These are phyloP conservation scores for Coptotermes formosanus DNA, from an alignment of 1,140 invertebrate genomes.

Conservation along the genomic window DNA sequence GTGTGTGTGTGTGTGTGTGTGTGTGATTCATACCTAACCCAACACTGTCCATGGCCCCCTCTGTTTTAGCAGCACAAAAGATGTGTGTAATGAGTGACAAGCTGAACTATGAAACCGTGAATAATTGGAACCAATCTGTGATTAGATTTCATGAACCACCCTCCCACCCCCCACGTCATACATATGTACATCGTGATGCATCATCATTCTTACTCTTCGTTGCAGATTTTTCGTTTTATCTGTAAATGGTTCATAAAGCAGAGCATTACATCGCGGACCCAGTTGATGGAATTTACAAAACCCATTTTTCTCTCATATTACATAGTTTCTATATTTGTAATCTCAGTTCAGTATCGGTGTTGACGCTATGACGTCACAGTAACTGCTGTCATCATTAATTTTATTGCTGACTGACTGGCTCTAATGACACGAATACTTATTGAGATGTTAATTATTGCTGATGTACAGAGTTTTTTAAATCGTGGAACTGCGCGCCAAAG, in stretches of 20 bases:
- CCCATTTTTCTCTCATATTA: neutral
- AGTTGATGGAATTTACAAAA: neutral
- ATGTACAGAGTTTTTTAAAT: too few relatives aligned
- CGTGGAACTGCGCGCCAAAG: too few relatives aligned
- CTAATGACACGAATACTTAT: too few relatives aligned
- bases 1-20: constrained; percentile 33
- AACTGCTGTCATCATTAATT: neutral
- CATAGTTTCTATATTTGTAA: neutral
- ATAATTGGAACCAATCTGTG: neutral
- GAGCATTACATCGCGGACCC: neutral
- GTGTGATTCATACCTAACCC: constrained; percentile 30
- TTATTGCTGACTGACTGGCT: neutral
- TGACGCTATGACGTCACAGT: neutral
- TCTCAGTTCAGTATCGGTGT: neutral
- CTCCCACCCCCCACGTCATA: neutral
- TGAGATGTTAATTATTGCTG: too few relatives aligned
- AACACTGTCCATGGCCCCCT: constrained; percentile 26
- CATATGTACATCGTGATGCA: neutral
- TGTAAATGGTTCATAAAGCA: neutral
- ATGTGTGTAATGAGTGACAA: neutral
- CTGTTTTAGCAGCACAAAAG: neutral
- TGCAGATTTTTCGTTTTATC: neutral
- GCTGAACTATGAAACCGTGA: neutral
- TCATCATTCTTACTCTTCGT: neutral
- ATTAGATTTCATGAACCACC: neutral